These are phyloP conservation scores for Blastomussa wellsi DNA, from an alignment of 92 coral and sea anemone species.

Conservation along the genomic window DNA sequence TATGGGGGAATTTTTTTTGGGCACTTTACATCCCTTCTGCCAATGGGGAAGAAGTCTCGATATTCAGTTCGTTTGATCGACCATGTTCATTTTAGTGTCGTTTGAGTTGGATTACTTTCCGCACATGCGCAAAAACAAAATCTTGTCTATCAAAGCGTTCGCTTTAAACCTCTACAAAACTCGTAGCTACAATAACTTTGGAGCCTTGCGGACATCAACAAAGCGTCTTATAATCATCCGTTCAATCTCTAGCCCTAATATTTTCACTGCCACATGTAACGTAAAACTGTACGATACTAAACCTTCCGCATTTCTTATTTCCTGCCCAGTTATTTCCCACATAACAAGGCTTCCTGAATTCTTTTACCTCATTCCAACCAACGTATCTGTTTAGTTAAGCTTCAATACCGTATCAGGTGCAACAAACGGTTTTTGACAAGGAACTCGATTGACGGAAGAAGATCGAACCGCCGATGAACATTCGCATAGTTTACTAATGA, in stretches of 20 bases:
- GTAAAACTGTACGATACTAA: not conserved
- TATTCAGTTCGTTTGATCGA: not conserved
- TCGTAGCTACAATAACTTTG: too few relatives aligned
- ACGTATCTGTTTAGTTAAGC: not conserved
- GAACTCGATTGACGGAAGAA: not conserved
- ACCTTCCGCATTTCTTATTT: not conserved
- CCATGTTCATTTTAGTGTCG: not conserved
- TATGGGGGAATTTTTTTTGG: too few relatives aligned
- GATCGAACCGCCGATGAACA: not conserved
- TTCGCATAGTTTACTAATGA: not conserved
- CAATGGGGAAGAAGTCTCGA: not conserved
- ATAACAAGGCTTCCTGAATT: not conserved
- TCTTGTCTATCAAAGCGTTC: not conserved
- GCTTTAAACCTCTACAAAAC: not conserved
- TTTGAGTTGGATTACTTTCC: not conserved
- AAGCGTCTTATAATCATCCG: not conserved
- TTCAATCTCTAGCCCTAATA: not conserved
- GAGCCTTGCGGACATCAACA: not conserved
- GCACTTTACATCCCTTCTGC: too few relatives aligned
- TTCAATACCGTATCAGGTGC: too few relatives aligned
- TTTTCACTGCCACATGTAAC: too few relatives aligned
- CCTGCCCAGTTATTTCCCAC: not conserved
- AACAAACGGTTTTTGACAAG: too few relatives aligned
- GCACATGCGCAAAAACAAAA: not conserved
- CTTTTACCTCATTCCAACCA: not conserved